phyloP scores from a whole-genome alignment of 2,888 invertebrate genomes.

The Sinopyrophorus schimmeli region DNA sequence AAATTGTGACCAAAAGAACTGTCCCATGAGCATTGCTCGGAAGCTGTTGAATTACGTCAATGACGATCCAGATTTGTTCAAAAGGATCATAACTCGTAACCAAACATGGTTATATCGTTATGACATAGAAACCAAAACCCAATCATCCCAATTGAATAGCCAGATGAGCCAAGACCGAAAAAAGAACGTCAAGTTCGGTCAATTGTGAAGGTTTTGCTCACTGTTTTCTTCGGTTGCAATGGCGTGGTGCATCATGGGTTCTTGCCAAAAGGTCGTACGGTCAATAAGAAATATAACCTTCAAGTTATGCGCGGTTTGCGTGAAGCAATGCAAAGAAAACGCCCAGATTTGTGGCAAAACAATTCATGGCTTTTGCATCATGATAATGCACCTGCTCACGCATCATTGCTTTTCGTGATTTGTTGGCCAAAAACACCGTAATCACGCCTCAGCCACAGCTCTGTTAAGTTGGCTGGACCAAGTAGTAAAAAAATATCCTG shows the following conservation, averaged over 20 bases:
- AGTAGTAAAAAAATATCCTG: too few relatives aligned
- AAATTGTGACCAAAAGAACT: too few relatives aligned
- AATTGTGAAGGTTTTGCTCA: conserved; percentile 8
- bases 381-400: conserved; percentile 31
- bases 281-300: conserved; percentile 32
- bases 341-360: conserved; percentile 27
- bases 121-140: conserved; percentile 38
- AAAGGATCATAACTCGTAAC: conserved; percentile 37
- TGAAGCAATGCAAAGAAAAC: conserved; percentile 34
- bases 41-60: conserved; percentile 9
- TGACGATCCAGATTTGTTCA: conserved; percentile 33
- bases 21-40: background rate
- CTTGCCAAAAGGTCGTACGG: conserved; percentile 16
- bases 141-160: conserved; percentile 38
- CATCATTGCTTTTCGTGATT: conserved; percentile 23
- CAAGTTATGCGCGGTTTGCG: conserved; percentile 34
- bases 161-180: conserved; percentile 38
- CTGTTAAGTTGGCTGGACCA: too few relatives aligned
- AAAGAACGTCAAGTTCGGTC: conserved; percentile 28
- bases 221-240: conserved; percentile 6
- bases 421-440: conserved; percentile 11
- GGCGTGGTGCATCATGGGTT: conserved; percentile 1
- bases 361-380: conserved; percentile 34
- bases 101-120: conserved; percentile 41
- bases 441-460: too few relatives aligned